These are phyloP conservation scores for Gallinago solitaria DNA, from an alignment of 2,797 vertebrate species.

Conservation along the genomic window DNA sequence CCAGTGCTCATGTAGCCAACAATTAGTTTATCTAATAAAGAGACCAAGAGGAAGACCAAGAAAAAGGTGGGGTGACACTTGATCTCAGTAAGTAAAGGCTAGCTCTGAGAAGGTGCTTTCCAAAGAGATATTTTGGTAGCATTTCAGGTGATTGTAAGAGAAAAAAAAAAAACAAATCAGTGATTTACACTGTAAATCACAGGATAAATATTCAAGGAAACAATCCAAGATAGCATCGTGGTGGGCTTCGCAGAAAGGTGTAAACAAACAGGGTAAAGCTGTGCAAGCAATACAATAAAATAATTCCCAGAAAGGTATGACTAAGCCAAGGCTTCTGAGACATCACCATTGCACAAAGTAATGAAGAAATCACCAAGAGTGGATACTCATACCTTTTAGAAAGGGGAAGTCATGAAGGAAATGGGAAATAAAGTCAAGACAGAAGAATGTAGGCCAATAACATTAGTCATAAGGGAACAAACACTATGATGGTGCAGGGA, in stretches of 20 bases:
- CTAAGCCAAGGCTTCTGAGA: background rate
- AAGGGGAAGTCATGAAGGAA: slow-evolving; percentile 10
- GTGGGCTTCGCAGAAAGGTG: background rate
- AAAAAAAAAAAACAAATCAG: too few relatives aligned
- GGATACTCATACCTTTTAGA: background rate
- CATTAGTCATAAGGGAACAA: background rate
- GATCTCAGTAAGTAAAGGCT: background rate
- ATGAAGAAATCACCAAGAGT: slow-evolving; percentile 7
- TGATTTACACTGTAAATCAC: background rate
- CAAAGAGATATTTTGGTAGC: background rate
- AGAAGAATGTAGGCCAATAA: background rate
- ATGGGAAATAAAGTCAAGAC: slow-evolving; percentile 4
- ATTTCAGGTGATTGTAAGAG: background rate
- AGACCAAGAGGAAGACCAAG: background rate
- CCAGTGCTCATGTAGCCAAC: background rate
- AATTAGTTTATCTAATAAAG: slow-evolving; percentile 26
- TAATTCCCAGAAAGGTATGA: background rate
- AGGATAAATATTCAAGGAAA: background rate
- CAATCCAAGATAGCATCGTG: background rate
- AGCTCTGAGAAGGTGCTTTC: background rate
- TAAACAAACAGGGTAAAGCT: background rate
- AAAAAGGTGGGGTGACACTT: background rate
- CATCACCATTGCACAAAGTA: background rate
- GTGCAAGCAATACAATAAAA: background rate
- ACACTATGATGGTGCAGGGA: background rate